phyloP scores from a whole-genome alignment of 2,888 invertebrate genomes.

The Boloria euphrosyne region DNA sequence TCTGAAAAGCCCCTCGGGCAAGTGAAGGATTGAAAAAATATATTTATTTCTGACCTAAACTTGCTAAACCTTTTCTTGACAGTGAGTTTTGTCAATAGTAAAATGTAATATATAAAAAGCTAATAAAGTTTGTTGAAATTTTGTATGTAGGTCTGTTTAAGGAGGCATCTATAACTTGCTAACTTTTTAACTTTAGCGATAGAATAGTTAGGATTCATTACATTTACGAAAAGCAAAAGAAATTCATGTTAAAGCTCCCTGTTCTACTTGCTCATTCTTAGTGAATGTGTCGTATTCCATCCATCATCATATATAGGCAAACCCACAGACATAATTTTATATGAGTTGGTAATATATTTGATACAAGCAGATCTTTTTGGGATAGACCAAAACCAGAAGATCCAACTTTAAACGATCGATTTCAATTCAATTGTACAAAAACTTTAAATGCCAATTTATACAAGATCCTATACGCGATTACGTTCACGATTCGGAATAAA shows the following conservation, averaged over 20 bases:
- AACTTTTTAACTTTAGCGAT: neutral
- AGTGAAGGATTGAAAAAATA: constrained; percentile 63
- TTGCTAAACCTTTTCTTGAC: neutral
- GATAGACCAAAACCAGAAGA: neutral
- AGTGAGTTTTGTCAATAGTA: neutral
- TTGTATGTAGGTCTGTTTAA: too few relatives aligned
- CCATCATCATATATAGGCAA: too few relatives aligned
- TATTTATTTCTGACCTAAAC: constrained; percentile 44
- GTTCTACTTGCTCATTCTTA: too few relatives aligned
- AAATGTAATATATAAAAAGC: too few relatives aligned
- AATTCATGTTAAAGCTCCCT: too few relatives aligned
- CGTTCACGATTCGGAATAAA: constrained; percentile 42
- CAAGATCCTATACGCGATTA: neutral
- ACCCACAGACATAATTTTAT: too few relatives aligned
- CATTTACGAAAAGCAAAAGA: too few relatives aligned
- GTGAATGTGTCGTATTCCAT: too few relatives aligned
- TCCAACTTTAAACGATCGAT: neutral
- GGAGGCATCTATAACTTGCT: too few relatives aligned
- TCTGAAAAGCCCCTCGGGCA: constrained; percentile 69
- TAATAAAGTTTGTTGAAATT: neutral
- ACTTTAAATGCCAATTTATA: neutral
- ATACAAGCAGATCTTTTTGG: neutral
- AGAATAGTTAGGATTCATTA: neutral
- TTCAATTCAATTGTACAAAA: constrained; percentile 6
- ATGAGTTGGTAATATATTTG: too few relatives aligned